Evolutionary conservation across 2,888 invertebrate genomes (phyloP), one percentile per base, ranked within the genome.

Genomic region (Hyalella azteca): DNA sequence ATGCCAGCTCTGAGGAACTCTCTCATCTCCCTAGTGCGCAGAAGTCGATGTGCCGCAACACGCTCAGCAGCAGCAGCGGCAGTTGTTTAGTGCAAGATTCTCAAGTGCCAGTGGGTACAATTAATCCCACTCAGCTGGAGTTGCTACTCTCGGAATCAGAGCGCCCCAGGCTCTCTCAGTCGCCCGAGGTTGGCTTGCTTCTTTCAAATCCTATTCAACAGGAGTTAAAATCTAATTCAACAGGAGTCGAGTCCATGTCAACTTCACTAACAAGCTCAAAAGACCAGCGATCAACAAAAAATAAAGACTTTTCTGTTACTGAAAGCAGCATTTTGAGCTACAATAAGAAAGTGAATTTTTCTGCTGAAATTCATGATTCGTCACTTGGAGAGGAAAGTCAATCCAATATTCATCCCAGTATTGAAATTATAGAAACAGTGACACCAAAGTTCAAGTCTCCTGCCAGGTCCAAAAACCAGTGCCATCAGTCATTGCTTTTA

Each of bases 111-210:
- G 73, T 50, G 22, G 79, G 79, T 19, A 82, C 77, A 48, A 80
- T 82, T 41, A 76, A 77, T 26, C 80, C 80, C 41, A 82, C 82
- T 19, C 80, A 82, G 77, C 73, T 80, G 7, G 80, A 82, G 49
- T 77, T 54, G 11, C 76, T 82, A 32, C 80, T 75, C 7, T 41
- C 45, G 3, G 45, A 75, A 0, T n/a, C 73, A 19, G 76, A 77
- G 39, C 78, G 78, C 40, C 73, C 77, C 7, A 48, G 54, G 11
- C 75, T 50, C 32, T 77, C 82, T 45, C 82, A 82, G 36, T 41
- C 75, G 11, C 82, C 82, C 39, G 79, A 82, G 41, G 73, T 82
- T 32, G 73, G 73, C 7, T 59, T 79, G 5, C 40, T 82, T 22
- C 73, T 80, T 4, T 75, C 77, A 9, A 22, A 75, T 75, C 75